Base-by-base conservation (phyloP, 1,140 invertebrate species). In the Brachionus rotundiformis region DNA sequence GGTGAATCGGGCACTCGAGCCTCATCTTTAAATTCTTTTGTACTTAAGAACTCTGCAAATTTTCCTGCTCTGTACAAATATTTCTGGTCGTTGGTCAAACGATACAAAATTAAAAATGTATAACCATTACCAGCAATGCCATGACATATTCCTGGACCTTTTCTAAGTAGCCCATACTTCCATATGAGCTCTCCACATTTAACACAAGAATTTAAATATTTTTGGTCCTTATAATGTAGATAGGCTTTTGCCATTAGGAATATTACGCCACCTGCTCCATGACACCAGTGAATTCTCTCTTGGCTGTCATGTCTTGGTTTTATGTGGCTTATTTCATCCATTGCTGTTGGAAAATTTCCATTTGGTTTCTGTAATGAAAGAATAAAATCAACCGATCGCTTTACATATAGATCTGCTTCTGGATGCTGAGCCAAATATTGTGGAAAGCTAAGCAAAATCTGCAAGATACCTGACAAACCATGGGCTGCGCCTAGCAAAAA, bases 61-160 rank as follows among this genome's bases (percentile, higher is more conserved):
- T 90, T 90, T 13, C 90, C 86, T 0, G 94, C 94, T 84, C 93
- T 88, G 83, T 93, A 89, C 8, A 94, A 88, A 87, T 94, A 91
- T 84, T 91, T 91, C 13, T 88, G 86, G 83, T 95, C 90, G 27
- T 89, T 88, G 16, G 93, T 94, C 36, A 95, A 87, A 81, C 92
- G 90, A 84, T 93, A 93, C 1, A 95, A 86, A 0, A 94, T 87
- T 2, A 95, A 87, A 86, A 94, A 94, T 0, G 92, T 93, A 87
- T 94, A 95, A 19, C 92, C 93, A 88, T 91, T 94, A 41, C 94
- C 94, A 44, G 93, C 92, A 3, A 95, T 90, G 0, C 94, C 94
- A 86, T 95, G 94, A 86, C 94, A 95, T 54, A 94, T 91, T 6
- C 90, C 90, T 81, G 88, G 84, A 0, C 94, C 94, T 89, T 95